Percentiles rank a stretch among this genome's conserved stretches.
phyloP scores from a whole-genome alignment of 2,113 vertebrate species.

The Mormyrus iriodes region DNA sequence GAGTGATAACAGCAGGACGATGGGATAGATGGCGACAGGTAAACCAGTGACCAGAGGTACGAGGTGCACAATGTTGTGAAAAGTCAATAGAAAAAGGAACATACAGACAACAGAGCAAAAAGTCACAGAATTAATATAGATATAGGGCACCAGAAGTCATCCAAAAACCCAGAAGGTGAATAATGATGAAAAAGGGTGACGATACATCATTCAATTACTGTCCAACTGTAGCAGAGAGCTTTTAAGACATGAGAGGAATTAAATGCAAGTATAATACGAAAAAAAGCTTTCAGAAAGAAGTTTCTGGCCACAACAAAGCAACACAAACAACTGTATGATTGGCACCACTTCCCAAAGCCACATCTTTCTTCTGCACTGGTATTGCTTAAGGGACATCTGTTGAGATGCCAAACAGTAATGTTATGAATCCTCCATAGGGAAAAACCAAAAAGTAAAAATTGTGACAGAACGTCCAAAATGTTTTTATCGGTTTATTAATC shows the following conservation, averaged over 20 bases:
- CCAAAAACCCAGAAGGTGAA: background rate
- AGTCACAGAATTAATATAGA: background rate
- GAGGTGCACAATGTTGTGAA: background rate
- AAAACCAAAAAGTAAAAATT: conserved; percentile 1
- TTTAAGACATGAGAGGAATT: conserved; percentile 56
- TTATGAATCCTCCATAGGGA: background rate
- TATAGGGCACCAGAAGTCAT: background rate
- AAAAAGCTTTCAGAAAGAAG: conserved; percentile 64
- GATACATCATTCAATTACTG: background rate
- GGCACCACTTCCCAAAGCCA: conserved; percentile 67
- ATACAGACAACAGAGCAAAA: background rate
- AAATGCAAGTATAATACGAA: conserved; percentile 68
- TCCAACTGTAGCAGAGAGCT: background rate
- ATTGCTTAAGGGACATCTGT: conserved; percentile 62
- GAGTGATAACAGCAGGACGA: background rate
- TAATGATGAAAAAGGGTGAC: background rate
- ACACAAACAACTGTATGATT: conserved; percentile 63
- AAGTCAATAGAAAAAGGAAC: no score
- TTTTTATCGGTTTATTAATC: background rate
- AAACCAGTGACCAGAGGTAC: background rate
- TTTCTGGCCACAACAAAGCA: conserved; percentile 71
- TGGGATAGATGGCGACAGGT: no score
- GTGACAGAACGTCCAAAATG: background rate
- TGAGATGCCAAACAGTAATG: conserved; percentile 49
- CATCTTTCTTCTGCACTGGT: conserved; percentile 69